A percentile compares a stretch with the other conserved stretches of the same genome.
Conservation (phyloP, 2,888 invertebrate species). For the Caenorhabditis becei region DNA sequence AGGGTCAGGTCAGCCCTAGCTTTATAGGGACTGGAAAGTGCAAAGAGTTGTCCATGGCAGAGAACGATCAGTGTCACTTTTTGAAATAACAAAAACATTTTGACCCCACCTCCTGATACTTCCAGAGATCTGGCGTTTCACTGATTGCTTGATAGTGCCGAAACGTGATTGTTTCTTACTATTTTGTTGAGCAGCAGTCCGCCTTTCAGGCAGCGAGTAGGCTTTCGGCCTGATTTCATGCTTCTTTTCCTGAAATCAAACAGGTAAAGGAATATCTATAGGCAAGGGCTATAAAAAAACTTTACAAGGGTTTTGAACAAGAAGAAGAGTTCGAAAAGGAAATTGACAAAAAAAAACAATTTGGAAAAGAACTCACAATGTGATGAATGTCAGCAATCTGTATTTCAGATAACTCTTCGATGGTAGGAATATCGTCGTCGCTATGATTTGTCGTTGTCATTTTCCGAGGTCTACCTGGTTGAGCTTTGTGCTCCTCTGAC, state of each 20-base stretch:
- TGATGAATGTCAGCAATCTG: constrained; percentile 51
- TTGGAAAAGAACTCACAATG: constrained; percentile 27
- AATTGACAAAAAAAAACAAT: constrained; percentile 5
- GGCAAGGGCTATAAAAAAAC: no score
- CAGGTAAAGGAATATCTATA: no score
- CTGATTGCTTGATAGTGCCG: constrained; percentile 61
- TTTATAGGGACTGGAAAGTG: constrained; percentile 5
- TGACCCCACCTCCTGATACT: constrained; percentile 57
- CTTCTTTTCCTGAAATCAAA: constrained; percentile 51
- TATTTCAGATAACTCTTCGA: constrained; percentile 60
- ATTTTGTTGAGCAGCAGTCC: constrained; percentile 31
- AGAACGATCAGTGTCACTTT: constrained; percentile 4
- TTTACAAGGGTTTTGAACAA: no score
- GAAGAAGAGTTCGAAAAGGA: background rate
- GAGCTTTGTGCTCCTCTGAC: constrained; percentile 46
- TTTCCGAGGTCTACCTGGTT: constrained; percentile 30
- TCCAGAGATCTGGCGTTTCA: constrained; percentile 59
- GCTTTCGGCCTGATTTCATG: constrained; percentile 52
- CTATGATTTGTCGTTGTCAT: constrained; percentile 29
- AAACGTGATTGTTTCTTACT: constrained; percentile 53
- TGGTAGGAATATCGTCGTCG: constrained; percentile 59
- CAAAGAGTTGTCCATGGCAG: background rate
- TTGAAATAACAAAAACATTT: background rate
- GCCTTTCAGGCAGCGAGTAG: constrained; percentile 52
- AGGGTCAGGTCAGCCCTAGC: background rate